Base-by-base conservation (phyloP, 2,888 invertebrate species). In the Iselma pallidipennis region DNA sequence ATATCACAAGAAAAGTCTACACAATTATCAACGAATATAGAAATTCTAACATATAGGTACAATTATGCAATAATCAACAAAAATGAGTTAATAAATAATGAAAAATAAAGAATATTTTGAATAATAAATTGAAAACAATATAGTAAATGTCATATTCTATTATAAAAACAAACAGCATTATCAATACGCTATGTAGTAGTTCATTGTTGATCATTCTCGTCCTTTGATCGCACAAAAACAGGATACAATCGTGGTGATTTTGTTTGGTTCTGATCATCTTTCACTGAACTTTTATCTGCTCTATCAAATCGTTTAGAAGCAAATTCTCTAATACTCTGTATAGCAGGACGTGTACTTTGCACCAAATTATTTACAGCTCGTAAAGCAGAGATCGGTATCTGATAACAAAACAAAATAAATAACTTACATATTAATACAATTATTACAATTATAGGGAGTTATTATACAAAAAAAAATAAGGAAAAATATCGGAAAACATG, bases 331-430 rank as follows among this genome's bases (percentile, higher is more conserved):
- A 81, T 53, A 63, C 74, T 75, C 55, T 75, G 69, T 21, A 80
- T 66, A 7, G 75, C 77, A 26, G 80, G 79, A 59, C 80, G 68
- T 9, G 79, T 75, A 54, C 71, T 78, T 69, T 81, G 79, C 19
- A 81, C 69, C 59, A 81, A 67, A 63, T 80, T 78, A 60, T 79
- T 80, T 31, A 81, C 73, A 55, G 80, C 79, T 37, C 75, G 76
- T 57, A 81, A 63, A 14, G 80, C 79, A 60, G 78, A 76, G 49
- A 80, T 79, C 4, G 81, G 80, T 55, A 81, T 80, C 81, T 81
- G 74, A 55, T 79, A 79, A 49, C 28, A 45, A 57, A 63, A 21
- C 12, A 23, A 29, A 25, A 56, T 45, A n/a, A n/a, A 37, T 21
- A 31, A 42, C 12, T 57, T 31, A 16, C 12, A 45, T 25, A 61